Evolutionary conservation across 2,797 vertebrate genomes (phyloP), one percentile per base, ranked within the genome.

Genomic region (Dendrocincla tyrannina): DNA sequence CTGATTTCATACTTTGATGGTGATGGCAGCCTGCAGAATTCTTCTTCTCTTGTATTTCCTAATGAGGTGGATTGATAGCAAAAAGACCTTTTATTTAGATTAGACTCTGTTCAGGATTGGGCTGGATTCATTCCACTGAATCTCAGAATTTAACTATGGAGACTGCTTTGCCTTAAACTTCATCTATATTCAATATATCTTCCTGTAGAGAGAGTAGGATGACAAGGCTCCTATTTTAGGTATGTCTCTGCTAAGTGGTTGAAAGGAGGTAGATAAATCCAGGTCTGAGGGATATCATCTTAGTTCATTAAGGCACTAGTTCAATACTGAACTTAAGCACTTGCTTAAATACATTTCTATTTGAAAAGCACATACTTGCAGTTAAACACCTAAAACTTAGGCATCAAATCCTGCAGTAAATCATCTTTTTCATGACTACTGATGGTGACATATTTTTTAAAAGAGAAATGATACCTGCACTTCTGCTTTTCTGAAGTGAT

Each of bases 61-160:
- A 62, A 58, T 39, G 35, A 75, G 5, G 18, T 3, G 1, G 2
- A 13, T 89, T 87, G 41, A 94, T 74, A 85, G 52, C 10, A 68
- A 83, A 77, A 86, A 44, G 5, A 8, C 13, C 20, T 60, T 88
- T 88, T 30, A 52, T 90, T 91, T 80, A 83, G 19, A 74, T 80
- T 90, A 89, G 53, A 53, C 68, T 88, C 27, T 64, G n/a, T 32
- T 87, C 73, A 75, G 13, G 30, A 75, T 30, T 85, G 84, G 49
- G 42, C 49, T 96, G 62, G 37, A 88, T 96, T 88, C 82, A 84
- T 62, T 68, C 33, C 58, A 89, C 19, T 72, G 56, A 93, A 83
- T 10, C 10, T 77, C 77, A 70, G 14, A 91, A 92, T 83, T 89
- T 89, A 77, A 72, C 37, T 63, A 19, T n/a, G 35, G 46, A 89